Percentiles rank a stretch among this genome's conserved stretches.
These are phyloP conservation scores for Drosophila neonasuta DNA, from an alignment of 2,888 invertebrate genomes.

Conservation along the genomic window DNA sequence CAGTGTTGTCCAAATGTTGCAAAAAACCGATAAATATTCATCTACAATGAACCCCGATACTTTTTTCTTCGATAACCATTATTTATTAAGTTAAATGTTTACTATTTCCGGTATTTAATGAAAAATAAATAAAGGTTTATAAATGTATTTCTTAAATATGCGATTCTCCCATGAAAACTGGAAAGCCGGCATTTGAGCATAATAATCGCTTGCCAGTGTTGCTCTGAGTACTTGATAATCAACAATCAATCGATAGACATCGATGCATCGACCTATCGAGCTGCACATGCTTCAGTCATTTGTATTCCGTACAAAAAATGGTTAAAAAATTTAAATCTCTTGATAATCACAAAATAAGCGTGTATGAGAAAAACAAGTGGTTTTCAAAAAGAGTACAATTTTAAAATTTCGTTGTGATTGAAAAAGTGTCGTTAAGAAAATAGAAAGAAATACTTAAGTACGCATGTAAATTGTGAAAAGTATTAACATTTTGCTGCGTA, in stretches of 20 bases:
- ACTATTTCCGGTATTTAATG: not conserved
- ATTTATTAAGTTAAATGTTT: not conserved
- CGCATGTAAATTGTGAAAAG: conserved; percentile 22
- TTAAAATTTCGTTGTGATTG: not conserved
- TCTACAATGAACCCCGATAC: not conserved
- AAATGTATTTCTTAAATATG: not conserved
- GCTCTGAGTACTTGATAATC: not conserved
- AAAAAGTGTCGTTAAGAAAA: not conserved
- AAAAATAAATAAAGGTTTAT: not conserved
- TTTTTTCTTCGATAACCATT: not conserved
- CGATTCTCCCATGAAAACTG: not conserved
- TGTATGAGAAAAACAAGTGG: conserved; percentile 9
- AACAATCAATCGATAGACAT: conserved; percentile 10
- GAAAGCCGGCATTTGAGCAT: not conserved
- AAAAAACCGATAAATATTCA: not conserved
- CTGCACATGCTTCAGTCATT: conserved; percentile 47
- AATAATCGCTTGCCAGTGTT: conserved; percentile 2
- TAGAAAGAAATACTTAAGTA: not conserved
- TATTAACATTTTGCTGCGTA: conserved; percentile 43
- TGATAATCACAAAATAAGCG: not conserved
- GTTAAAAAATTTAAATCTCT: conserved; percentile 14
- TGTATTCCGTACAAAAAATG: conserved; percentile 27
- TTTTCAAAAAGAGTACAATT: not conserved
- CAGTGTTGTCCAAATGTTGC: conserved; percentile 5
- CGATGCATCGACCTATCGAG: conserved; percentile 5